A percentile compares a stretch with the other conserved stretches of the same genome.
Conservation (phyloP, 92 coral and sea anemone genomes). For the Metridium senile region DNA sequence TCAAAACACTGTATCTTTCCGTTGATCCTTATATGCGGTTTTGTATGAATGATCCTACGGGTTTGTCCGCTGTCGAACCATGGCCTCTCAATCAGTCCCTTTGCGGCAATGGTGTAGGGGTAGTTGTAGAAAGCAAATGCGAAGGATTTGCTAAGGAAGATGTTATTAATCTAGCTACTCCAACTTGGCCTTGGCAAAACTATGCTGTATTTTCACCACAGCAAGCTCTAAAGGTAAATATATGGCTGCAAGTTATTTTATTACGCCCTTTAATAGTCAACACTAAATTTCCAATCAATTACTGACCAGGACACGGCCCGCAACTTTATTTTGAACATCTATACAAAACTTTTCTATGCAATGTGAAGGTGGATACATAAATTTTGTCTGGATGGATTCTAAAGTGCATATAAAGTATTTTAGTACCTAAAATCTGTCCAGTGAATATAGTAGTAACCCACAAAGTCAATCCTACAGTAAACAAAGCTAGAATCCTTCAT, state of each 20-base stretch:
- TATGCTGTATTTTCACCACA: slow-evolving; percentile 31
- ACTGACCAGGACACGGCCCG: too few relatives aligned
- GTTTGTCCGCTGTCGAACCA: slow-evolving; percentile 32
- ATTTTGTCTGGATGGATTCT: too few relatives aligned
- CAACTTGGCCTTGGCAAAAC: slow-evolving; percentile 75
- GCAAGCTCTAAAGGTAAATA: slow-evolving; percentile 31
- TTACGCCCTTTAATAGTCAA: too few relatives aligned
- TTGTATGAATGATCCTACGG: slow-evolving; percentile 57
- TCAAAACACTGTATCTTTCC: slow-evolving; percentile 75
- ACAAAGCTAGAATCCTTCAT: too few relatives aligned
- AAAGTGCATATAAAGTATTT: too few relatives aligned
- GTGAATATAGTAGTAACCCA: too few relatives aligned
- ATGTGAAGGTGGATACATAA: too few relatives aligned
- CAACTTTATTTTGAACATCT: too few relatives aligned
- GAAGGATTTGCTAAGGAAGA: slow-evolving; percentile 55
- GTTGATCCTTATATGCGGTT: slow-evolving; percentile 91
- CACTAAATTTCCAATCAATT: not conserved
- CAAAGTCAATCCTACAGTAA: too few relatives aligned
- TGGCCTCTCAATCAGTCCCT: slow-evolving; percentile 62
- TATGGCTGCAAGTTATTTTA: too few relatives aligned
- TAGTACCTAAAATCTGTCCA: too few relatives aligned
- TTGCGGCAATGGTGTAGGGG: slow-evolving; percentile 67
- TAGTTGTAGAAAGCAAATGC: slow-evolving; percentile 58
- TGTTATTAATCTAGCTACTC: slow-evolving; percentile 34
- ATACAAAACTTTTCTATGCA: too few relatives aligned